Percentiles rank a stretch among this genome's conserved stretches.
Conservation (phyloP, 2,113 vertebrate species). For the Melozone crissalis region DNA sequence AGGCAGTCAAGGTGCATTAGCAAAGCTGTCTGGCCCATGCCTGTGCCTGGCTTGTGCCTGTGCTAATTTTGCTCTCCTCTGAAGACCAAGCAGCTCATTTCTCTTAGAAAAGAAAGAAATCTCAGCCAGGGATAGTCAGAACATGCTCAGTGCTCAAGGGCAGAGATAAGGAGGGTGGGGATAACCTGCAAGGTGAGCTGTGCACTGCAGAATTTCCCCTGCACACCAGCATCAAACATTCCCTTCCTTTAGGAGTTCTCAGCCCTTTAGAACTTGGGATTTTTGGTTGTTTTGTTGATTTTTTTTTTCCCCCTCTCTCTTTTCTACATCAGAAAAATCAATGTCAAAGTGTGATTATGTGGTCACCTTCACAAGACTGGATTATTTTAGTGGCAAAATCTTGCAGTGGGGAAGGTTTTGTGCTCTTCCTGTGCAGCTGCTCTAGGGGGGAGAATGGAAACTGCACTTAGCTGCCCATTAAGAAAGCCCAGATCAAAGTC, state of each 20-base stretch:
- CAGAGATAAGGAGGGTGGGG: neutral
- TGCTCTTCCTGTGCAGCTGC: neutral
- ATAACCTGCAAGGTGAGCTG: neutral
- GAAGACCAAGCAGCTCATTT: neutral
- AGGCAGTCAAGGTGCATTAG: slow-evolving; percentile 49
- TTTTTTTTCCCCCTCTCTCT: accelerated
- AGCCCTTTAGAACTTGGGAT: neutral
- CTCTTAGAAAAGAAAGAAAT: neutral
- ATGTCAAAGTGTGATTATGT: neutral
- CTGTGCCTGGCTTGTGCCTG: neutral
- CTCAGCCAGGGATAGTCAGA: neutral
- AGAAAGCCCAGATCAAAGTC: neutral
- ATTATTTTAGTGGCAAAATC: neutral
- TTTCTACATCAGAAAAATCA: neutral
- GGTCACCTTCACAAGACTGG: neutral
- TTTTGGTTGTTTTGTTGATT: neutral
- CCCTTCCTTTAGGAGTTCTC: neutral
- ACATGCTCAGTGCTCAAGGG: neutral
- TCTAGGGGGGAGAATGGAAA: neutral
- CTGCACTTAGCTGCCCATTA: neutral
- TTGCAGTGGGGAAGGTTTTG: neutral
- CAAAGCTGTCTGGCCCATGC: slow-evolving; percentile 27
- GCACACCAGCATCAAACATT: neutral
- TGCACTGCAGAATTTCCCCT: neutral
- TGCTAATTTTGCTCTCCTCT: slow-evolving; percentile 12